Evolutionary conservation across 1,140 invertebrate genomes (phyloP).

Genomic region (Gryllus bimaculatus): DNA sequence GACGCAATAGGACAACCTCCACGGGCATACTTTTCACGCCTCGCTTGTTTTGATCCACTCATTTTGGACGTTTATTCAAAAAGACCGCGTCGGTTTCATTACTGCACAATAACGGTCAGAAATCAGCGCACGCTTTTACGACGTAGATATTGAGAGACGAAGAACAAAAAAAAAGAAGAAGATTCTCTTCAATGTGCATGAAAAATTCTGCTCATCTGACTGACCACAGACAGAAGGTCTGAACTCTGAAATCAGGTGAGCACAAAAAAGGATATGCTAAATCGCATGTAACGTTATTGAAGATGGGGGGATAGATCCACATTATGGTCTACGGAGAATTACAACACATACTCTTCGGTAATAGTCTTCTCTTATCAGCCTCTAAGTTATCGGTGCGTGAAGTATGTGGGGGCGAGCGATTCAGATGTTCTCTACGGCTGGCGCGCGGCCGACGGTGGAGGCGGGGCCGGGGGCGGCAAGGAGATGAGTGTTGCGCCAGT

Average conservation of each 20-base stretch:
- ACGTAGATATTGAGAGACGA: neutral
- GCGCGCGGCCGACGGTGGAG: neutral
- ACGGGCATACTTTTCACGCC: no score
- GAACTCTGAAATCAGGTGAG: neutral
- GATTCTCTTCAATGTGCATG: neutral
- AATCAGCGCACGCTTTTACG: neutral
- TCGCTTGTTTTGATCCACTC: no score
- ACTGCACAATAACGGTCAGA: neutral
- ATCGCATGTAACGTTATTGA: neutral
- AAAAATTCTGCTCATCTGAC: neutral
- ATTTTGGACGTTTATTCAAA: neutral
- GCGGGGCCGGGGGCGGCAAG: neutral
- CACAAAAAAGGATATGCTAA: slow-evolving; percentile 5
- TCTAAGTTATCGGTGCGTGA: neutral
- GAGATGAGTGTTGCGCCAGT: neutral
- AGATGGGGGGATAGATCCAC: neutral
- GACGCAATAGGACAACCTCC: no score
- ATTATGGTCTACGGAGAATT: neutral
- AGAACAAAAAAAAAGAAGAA: no score
- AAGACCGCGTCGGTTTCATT: neutral
- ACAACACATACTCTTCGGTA: neutral
- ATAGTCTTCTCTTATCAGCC: neutral
- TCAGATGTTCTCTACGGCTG: neutral
- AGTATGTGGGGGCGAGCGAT: neutral
- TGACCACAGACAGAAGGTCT: neutral